Conservation (phyloP, 2,888 invertebrate genomes). For the Stenodema calcarata region DNA sequence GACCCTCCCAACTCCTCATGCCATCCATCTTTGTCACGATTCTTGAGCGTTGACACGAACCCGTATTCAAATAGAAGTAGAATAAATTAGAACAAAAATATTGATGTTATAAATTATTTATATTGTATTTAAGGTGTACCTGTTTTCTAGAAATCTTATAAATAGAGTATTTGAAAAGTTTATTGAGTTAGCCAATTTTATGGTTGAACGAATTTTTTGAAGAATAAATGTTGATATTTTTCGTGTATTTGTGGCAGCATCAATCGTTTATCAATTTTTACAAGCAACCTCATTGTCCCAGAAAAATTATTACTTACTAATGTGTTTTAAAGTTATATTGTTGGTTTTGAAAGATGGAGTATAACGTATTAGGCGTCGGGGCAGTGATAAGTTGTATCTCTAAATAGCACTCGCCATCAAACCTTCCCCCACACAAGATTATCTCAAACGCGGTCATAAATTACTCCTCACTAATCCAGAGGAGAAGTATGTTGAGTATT, state of each 20-base stretch:
- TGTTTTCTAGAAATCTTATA: conserved; percentile 28
- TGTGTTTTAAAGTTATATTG: too few relatives aligned
- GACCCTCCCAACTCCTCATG: not conserved
- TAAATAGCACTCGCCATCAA: too few relatives aligned
- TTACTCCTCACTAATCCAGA: too few relatives aligned
- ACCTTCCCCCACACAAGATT: too few relatives aligned
- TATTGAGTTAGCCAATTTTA: conserved; percentile 43
- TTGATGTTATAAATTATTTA: conserved; percentile 28
- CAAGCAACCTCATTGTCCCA: not conserved
- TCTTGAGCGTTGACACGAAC: not conserved
- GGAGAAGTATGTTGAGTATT: too few relatives aligned
- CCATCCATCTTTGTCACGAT: not conserved
- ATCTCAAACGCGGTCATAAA: too few relatives aligned
- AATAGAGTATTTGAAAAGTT: conserved; percentile 12
- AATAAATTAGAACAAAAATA: not conserved
- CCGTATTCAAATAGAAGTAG: not conserved
- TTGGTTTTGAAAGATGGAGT: too few relatives aligned
- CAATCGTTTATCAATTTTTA: conserved; percentile 31
- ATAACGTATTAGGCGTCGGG: too few relatives aligned
- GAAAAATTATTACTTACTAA: not conserved
- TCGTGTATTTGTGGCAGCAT: conserved; percentile 49
- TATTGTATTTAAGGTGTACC: conserved; percentile 41
- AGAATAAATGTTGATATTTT: conserved; percentile 49
- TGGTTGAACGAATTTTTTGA: conserved; percentile 41
- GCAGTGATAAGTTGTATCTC: too few relatives aligned